phyloP scores from a whole-genome alignment of 2,797 vertebrate genomes.

The Melanotaenia boesemani region DNA sequence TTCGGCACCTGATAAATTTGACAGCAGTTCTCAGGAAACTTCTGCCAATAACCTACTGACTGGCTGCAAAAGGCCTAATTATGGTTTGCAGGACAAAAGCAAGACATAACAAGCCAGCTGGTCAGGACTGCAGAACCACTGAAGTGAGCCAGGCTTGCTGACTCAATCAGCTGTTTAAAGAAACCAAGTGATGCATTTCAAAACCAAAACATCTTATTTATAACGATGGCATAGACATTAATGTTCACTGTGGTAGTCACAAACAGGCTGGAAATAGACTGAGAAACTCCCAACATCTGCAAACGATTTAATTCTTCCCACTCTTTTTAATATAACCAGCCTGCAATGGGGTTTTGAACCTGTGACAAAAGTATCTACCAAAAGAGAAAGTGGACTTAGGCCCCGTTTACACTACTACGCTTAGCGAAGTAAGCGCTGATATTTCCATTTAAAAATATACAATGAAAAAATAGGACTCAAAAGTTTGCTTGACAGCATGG shows the following conservation, averaged over 20 bases:
- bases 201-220: conserved; percentile 71
- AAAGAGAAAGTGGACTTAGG: conserved; percentile 1
- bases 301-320: conserved; percentile 38
- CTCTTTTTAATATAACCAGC: not conserved
- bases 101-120: conserved; percentile 73
- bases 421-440: conserved; percentile 29
- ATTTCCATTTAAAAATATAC: conserved; percentile 24
- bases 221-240: conserved; percentile 57
- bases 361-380: conserved; percentile 1
- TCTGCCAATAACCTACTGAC: conserved; percentile 64
- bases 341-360: not conserved
- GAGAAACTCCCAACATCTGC: conserved; percentile 66
- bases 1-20: conserved; percentile 45
- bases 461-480: not conserved
- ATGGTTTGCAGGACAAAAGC: conserved; percentile 70
- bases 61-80: conserved; percentile 75
- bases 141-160: conserved; percentile 57
- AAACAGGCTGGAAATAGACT: conserved; percentile 30
- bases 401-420: not conserved
- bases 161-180: conserved; percentile 68
- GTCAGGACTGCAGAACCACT: conserved; percentile 66
- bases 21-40: conserved; percentile 43
- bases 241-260: conserved; percentile 49
- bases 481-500: conserved; percentile 44
- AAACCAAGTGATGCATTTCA: conserved; percentile 64